Evolutionary conservation across 2,113 vertebrate species (phyloP), one percentile per base, ranked within the genome.

Genomic region (Alectura lathami): DNA sequence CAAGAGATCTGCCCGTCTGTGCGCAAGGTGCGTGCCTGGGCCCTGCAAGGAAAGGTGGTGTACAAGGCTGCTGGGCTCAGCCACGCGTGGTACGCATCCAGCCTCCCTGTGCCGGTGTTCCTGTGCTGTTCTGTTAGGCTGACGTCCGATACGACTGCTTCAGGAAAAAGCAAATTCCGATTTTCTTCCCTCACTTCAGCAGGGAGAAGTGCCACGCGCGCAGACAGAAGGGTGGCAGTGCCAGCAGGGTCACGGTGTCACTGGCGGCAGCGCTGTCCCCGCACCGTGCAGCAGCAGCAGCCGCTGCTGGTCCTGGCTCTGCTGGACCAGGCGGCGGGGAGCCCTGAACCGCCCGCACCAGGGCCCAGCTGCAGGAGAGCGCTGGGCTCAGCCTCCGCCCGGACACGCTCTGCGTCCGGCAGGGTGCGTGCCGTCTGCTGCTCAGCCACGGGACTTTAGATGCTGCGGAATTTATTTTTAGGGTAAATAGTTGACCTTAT

Each of bases 311-410:
- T n/a, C n/a, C n/a, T n/a, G 40, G 40, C 18, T 64, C 15, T 43
- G 27, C 40, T 14, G 40, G 8, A 43, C 21, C 27, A 29, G 27
- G n/a, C n/a, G n/a, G n/a, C n/a, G n/a, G n/a, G 1, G 66, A 50
- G 48, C 22, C 74, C 30, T 20, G 10, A 8, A 6, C 13, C 0
- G 0, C 22, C 62, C 34, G 47, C 47, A 11, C 6, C 24, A 13
- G 17, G 51, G 77, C 26, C 5, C 34, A 34, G 45, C 73, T 15
- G 23, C 34, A 10, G 27, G 43, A 10, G 0, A 36, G 40, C n/a
- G 17, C 2, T 68, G 32, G 42, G 62, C 59, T 79, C 66, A 89
- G 13, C 36, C 43, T 42, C 23, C 51, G n/a, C n/a, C 32, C 53
- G 56, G 62, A 22, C 48, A 3, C 3, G 8, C 43, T 59, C 81